Evolutionary conservation across 2,113 vertebrate genomes (phyloP), one percentile per base, ranked within the genome.

Genomic region (Rhinopomastus cyanomelas): DNA sequence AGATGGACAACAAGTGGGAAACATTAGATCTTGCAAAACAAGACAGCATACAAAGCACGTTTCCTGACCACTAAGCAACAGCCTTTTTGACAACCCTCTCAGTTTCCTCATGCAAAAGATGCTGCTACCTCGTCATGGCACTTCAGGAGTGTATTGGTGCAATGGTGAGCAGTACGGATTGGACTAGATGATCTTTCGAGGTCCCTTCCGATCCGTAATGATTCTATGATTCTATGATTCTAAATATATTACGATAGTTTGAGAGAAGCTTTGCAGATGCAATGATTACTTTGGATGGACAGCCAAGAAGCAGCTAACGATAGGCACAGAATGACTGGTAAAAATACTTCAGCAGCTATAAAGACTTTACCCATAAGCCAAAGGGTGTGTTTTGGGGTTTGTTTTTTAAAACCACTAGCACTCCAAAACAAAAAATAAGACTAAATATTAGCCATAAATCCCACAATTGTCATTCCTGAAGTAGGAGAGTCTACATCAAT

Each of bases 151-250:
- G 36, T 27, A 32, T 30, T 37, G 26, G 12, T 66, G 36, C 29
- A 57, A n/a, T 1, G 0, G 16, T n/a, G 39, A 57, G 30, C 23
- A 57, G 30, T n/a, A n/a, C n/a, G n/a, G n/a, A n/a, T n/a, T n/a
- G n/a, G n/a, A n/a, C n/a, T n/a, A n/a, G n/a, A n/a, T n/a, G n/a
- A n/a, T n/a, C n/a, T n/a, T n/a, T n/a, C n/a, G n/a, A n/a, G n/a
- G n/a, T n/a, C n/a, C n/a, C n/a, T n/a, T n/a, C n/a, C n/a, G n/a
- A n/a, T n/a, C n/a, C n/a, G n/a, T n/a, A n/a, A n/a, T n/a, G n/a
- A n/a, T n/a, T n/a, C n/a, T n/a, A n/a, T n/a, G n/a, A n/a, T n/a
- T n/a, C n/a, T n/a, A n/a, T n/a, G n/a, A n/a, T n/a, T n/a, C n/a
- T n/a, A n/a, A 37, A 19, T 7, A 9, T 19, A 65, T 48, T 56